Percentiles rank a stretch among this genome's conserved stretches.
These are phyloP conservation scores for Lichenostomus cassidix DNA, from an alignment of 2,113 vertebrate genomes.

Conservation along the genomic window DNA sequence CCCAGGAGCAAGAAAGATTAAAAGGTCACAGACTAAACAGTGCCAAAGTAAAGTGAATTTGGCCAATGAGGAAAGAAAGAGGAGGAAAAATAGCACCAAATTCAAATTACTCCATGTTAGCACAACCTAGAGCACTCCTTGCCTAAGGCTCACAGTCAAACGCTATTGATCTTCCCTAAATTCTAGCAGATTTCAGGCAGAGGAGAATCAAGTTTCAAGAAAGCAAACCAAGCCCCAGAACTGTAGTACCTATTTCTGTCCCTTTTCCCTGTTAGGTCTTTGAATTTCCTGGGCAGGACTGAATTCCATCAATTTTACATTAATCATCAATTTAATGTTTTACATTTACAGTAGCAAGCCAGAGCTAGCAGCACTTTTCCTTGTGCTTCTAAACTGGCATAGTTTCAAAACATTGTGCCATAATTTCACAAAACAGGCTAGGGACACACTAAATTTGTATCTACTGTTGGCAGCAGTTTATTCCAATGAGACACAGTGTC, in stretches of 20 bases:
- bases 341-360: background rate
- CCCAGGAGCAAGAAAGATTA: background rate
- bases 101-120: background rate
- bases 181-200: background rate
- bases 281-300: background rate
- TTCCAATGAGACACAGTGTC: background rate
- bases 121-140: background rate
- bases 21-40: background rate
- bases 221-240: background rate
- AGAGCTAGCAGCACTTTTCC: background rate
- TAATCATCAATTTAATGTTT: background rate
- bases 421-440: background rate
- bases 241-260: background rate
- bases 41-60: background rate
- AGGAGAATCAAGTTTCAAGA: background rate
- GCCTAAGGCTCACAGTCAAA: background rate
- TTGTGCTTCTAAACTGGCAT: background rate
- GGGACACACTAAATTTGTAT: background rate
- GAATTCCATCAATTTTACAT: background rate
- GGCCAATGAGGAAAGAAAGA: background rate
- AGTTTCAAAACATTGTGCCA: background rate
- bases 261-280: background rate
- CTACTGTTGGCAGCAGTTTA: background rate
- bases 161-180: background rate
- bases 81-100: background rate